These are phyloP conservation scores for Peromyscus aztecus DNA, from an alignment of 2,797 vertebrate genomes.

Conservation along the genomic window DNA sequence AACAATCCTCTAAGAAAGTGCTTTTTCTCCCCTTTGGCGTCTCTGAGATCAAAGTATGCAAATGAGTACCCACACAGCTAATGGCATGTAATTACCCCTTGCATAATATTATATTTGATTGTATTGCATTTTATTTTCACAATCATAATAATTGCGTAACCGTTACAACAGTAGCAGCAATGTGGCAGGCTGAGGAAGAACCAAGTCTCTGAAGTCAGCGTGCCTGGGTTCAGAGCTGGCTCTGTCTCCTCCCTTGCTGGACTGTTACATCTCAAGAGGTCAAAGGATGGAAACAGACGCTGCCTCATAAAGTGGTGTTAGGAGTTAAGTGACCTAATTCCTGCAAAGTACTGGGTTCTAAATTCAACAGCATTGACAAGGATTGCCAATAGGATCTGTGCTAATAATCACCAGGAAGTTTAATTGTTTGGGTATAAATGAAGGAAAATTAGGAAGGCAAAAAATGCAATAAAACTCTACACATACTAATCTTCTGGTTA, in stretches of 20 bases:
- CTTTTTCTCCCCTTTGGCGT: neutral
- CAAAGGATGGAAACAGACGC: neutral
- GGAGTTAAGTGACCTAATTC: neutral
- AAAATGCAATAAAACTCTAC: neutral
- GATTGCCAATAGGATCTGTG: neutral
- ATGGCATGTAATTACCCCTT: conserved; percentile 68
- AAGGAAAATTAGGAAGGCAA: conserved; percentile 11
- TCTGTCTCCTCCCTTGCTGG: neutral
- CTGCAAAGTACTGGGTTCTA: neutral
- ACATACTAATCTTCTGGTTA: neutral
- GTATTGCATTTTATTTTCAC: conserved; percentile 51
- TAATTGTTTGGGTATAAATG: neutral
- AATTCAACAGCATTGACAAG: neutral
- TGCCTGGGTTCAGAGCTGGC: neutral
- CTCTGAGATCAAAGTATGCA: conserved; percentile 71
- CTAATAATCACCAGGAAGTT: neutral
- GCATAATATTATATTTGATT: conserved; percentile 66
- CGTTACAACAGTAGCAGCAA: neutral
- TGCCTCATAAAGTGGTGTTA: neutral
- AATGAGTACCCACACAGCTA: conserved; percentile 70
- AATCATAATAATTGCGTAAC: conserved; percentile 61
- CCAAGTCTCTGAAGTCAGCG: neutral
- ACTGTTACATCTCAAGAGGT: neutral
- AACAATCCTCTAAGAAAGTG: conserved; percentile 49
- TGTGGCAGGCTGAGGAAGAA: neutral